Percentiles rank a stretch among this genome's conserved stretches.
Evolutionary conservation across 2,888 invertebrate species (phyloP).

Genomic region (Corythucha ciliata): DNA sequence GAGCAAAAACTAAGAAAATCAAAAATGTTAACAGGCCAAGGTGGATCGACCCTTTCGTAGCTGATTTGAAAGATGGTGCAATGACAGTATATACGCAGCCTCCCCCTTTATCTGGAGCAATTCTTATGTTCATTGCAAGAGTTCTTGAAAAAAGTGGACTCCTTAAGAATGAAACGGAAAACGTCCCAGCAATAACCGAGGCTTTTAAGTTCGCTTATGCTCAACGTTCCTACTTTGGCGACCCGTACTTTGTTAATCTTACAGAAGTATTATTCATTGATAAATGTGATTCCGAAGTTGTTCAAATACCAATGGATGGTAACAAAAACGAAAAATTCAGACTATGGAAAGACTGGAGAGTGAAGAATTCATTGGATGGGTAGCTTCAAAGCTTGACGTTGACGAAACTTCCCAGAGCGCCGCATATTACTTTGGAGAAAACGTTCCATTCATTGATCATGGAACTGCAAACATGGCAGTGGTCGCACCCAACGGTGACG

Average conservation of each 20-base stretch:
- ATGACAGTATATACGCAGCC: slow-evolving; percentile 68
- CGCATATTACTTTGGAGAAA: slow-evolving; percentile 32
- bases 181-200: slow-evolving; percentile 69
- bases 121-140: slow-evolving; percentile 72
- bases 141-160: slow-evolving; percentile 59
- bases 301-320: too few species aligned
- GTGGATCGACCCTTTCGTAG: slow-evolving; percentile 53
- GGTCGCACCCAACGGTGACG: slow-evolving; percentile 71
- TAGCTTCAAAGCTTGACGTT: slow-evolving; percentile 56
- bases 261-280: slow-evolving; percentile 46
- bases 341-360: slow-evolving; percentile 53
- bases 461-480: slow-evolving; percentile 72
- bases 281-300: neutral
- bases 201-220: slow-evolving; percentile 89
- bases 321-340: too few species aligned
- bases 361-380: slow-evolving; percentile 48
- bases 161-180: slow-evolving; percentile 44
- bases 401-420: slow-evolving; percentile 46
- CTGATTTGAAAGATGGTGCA: slow-evolving; percentile 49
- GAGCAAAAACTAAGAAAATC: too few species aligned
- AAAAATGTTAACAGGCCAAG: too few species aligned
- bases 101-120: slow-evolving; percentile 75
- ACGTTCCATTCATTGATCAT: slow-evolving; percentile 39
- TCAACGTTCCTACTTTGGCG: slow-evolving; percentile 73
- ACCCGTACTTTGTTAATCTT: slow-evolving; percentile 63